Percentiles rank a stretch among this genome's conserved stretches.
These are phyloP conservation scores for Acrocephalus kingi DNA, from an alignment of 2,113 vertebrate genomes.

Conservation along the genomic window DNA sequence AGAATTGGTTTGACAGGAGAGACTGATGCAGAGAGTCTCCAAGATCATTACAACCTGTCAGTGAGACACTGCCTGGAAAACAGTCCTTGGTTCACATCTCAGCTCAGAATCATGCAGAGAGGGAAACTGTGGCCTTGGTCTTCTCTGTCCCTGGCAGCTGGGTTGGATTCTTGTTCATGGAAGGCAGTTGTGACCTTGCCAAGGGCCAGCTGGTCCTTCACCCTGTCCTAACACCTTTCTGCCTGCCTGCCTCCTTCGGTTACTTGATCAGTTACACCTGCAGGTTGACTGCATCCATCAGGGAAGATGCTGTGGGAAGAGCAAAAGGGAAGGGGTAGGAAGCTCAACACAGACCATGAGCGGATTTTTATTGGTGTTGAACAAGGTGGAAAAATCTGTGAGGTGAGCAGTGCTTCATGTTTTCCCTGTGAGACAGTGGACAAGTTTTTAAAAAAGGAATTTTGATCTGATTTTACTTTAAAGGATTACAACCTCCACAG, in stretches of 20 bases:
- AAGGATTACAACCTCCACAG: background rate
- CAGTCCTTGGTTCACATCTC: background rate
- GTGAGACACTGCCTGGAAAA: too few species aligned
- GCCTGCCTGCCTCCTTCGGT: background rate
- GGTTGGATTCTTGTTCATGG: background rate
- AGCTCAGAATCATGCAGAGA: fast-evolving
- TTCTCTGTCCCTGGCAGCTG: background rate
- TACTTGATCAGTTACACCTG: background rate
- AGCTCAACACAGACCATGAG: background rate
- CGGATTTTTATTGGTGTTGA: background rate
- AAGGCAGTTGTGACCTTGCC: background rate
- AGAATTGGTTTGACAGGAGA: background rate
- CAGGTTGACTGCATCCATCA: background rate
- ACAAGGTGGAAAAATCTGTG: background rate
- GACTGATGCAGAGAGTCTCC: background rate
- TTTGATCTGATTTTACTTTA: background rate
- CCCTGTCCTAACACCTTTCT: background rate
- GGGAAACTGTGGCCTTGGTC: fast-evolving
- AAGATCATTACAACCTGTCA: background rate
- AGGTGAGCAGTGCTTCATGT: background rate
- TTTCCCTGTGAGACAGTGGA: background rate
- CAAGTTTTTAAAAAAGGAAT: background rate
- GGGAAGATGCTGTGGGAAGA: background rate
- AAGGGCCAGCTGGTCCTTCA: background rate
- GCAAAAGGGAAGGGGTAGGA: background rate